Percentiles rank a stretch among this genome's conserved stretches.
These are phyloP conservation scores for Pelusios castaneus DNA, from an alignment of 2,113 vertebrate genomes.

Conservation along the genomic window DNA sequence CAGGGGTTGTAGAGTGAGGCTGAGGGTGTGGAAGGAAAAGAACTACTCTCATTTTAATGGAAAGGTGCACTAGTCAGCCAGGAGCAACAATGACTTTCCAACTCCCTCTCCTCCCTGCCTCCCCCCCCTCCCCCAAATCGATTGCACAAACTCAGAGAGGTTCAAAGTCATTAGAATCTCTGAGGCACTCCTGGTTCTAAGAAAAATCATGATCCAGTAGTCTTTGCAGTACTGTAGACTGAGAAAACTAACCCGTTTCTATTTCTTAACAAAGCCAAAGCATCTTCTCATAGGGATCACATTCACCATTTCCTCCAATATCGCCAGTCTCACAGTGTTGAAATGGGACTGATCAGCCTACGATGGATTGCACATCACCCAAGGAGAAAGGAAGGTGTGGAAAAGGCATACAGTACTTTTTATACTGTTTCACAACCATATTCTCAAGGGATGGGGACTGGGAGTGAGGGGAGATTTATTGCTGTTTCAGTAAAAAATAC, in stretches of 20 bases:
- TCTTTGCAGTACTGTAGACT: constrained; percentile 79
- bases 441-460: constrained; percentile 60
- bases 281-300: constrained; percentile 83
- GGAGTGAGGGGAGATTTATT: constrained; percentile 84
- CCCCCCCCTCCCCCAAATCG: constrained; percentile 62
- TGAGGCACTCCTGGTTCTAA: constrained; percentile 85
- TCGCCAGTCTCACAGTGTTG: constrained; percentile 83
- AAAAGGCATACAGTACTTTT: constrained; percentile 78
- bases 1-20: constrained; percentile 52
- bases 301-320: constrained; percentile 79
- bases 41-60: constrained; percentile 71
- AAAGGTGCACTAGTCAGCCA: constrained; percentile 77
- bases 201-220: constrained; percentile 79
- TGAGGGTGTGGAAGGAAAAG: constrained; percentile 50
- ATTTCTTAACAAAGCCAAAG: constrained; percentile 77
- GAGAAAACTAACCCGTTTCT: constrained; percentile 82
- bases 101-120: too few species aligned
- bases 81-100: constrained; percentile 64
- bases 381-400: constrained; percentile 84
- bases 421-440: constrained; percentile 80
- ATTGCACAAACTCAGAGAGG: constrained; percentile 83
- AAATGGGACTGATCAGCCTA: constrained; percentile 84
- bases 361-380: constrained; percentile 94
- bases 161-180: constrained; percentile 81
- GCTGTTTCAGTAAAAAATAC: constrained; percentile 88